phyloP scores from a whole-genome alignment of 2,888 invertebrate genomes.

The Brachypterus glaber region DNA sequence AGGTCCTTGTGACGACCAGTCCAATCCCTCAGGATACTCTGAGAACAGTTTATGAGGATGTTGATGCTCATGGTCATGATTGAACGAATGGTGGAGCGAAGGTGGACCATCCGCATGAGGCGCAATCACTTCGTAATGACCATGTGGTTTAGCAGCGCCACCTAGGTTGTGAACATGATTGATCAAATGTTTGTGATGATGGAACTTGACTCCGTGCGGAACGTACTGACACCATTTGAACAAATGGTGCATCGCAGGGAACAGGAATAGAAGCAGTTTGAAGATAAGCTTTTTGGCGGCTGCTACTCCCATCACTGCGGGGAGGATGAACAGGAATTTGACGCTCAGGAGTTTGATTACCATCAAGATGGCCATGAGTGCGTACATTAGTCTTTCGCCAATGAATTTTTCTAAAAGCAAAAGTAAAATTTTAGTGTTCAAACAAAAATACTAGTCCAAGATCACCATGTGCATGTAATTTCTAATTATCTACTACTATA shows the following conservation, averaged over 20 bases:
- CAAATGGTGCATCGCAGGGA: constrained; percentile 72
- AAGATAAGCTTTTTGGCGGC: constrained; percentile 77
- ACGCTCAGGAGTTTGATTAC: constrained; percentile 71
- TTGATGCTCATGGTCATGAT: constrained; percentile 6
- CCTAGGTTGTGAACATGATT: constrained; percentile 46
- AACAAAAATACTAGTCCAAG: no score
- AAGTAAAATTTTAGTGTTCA: constrained; percentile 17
- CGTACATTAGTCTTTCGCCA: constrained; percentile 59
- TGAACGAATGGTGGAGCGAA: constrained; percentile 12
- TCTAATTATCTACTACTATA: no score
- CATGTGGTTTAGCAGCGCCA: constrained; percentile 54
- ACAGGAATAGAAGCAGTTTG: constrained; percentile 69
- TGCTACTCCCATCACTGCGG: constrained; percentile 67
- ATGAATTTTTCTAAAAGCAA: constrained; percentile 63
- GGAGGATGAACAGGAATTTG: constrained; percentile 70
- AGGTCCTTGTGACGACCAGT: not conserved
- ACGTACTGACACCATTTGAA: constrained; percentile 80
- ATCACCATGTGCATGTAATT: no score
- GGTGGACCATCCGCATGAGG: constrained; percentile 23
- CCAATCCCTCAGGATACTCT: not conserved
- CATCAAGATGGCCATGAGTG: constrained; percentile 64
- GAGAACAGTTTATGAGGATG: not conserved
- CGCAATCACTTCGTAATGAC: constrained; percentile 20
- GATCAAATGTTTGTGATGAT: constrained; percentile 45
- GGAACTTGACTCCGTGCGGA: constrained; percentile 64